Evolutionary conservation across 1,140 invertebrate species (phyloP).

Genomic region (Hyles vespertilio): DNA sequence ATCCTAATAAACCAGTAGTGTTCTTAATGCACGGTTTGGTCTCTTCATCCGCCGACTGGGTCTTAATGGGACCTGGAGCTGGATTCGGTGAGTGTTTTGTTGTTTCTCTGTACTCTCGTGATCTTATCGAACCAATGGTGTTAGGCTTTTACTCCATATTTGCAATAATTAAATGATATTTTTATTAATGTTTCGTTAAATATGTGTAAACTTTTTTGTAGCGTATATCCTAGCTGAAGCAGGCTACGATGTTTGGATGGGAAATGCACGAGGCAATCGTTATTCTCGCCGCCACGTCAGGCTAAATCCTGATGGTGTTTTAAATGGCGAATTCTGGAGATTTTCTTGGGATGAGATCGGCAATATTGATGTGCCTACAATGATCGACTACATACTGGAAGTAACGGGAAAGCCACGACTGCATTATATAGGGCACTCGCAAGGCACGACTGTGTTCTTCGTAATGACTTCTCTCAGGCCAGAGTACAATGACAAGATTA

Average conservation of each 20-base stretch:
- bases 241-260: conserved; percentile 88
- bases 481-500: conserved; percentile 81
- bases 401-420: conserved; percentile 77
- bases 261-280: conserved; percentile 81
- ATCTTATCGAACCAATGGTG: too few species aligned
- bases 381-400: conserved; percentile 83
- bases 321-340: conserved; percentile 81
- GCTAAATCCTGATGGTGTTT: conserved; percentile 73
- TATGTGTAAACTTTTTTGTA: conserved; percentile 38
- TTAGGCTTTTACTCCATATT: too few species aligned
- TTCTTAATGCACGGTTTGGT: conserved; percentile 82
- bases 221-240: conserved; percentile 81
- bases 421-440: conserved; percentile 83
- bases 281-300: conserved; percentile 78
- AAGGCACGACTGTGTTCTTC: conserved; percentile 83
- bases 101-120: background rate
- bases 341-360: conserved; percentile 90
- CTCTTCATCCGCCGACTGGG: conserved; percentile 76
- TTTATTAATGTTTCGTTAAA: too few species aligned
- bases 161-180: too few species aligned
- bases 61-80: conserved; percentile 73
- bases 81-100: conserved; percentile 60
- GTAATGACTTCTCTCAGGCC: conserved; percentile 78
- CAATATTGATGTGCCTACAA: conserved; percentile 84
- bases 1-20: conserved; percentile 50